These are phyloP conservation scores for Drosophila ustulata DNA, from an alignment of 2,888 invertebrate species.

Conservation along the genomic window DNA sequence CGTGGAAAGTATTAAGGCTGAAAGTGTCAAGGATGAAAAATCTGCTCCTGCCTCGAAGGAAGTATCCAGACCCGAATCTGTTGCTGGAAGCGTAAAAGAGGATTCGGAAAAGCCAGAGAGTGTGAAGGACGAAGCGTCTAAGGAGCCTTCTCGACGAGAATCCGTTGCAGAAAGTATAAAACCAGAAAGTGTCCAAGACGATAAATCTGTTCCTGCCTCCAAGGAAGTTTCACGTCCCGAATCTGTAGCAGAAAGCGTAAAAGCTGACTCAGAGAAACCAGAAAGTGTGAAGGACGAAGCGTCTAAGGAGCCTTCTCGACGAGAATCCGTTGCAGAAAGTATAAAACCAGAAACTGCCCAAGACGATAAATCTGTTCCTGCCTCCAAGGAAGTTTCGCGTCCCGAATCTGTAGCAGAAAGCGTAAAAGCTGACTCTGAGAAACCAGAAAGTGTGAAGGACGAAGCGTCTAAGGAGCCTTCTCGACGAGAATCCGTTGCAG, in stretches of 20 bases:
- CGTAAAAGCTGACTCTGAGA: slow-evolving; percentile 11
- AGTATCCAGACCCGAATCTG: slow-evolving; percentile 48
- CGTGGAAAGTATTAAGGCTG: slow-evolving; percentile 15
- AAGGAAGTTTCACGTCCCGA: slow-evolving; percentile 43
- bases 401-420: slow-evolving; percentile 53
- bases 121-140: no score
- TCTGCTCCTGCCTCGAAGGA: slow-evolving; percentile 36
- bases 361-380: slow-evolving; percentile 36
- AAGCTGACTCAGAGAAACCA: slow-evolving; percentile 29
- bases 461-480: slow-evolving; percentile 37
- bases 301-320: slow-evolving; percentile 44
- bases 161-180: slow-evolving; percentile 35
- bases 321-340: slow-evolving; percentile 33
- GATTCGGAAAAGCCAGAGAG: no score
- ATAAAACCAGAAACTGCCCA: slow-evolving; percentile 1
- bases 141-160: slow-evolving; percentile 6
- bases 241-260: slow-evolving; percentile 33
- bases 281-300: slow-evolving; percentile 31
- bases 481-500: slow-evolving; percentile 30
- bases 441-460: slow-evolving; percentile 26
- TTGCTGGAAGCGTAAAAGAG: slow-evolving; percentile 18
- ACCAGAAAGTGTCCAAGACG: slow-evolving; percentile 17
- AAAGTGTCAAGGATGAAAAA: background rate
- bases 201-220: slow-evolving; percentile 27
- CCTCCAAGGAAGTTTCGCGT: slow-evolving; percentile 10